Evolutionary conservation across 2,113 vertebrate genomes (phyloP), one percentile per base, ranked within the genome.

Genomic region (Coracopsis vasa): DNA sequence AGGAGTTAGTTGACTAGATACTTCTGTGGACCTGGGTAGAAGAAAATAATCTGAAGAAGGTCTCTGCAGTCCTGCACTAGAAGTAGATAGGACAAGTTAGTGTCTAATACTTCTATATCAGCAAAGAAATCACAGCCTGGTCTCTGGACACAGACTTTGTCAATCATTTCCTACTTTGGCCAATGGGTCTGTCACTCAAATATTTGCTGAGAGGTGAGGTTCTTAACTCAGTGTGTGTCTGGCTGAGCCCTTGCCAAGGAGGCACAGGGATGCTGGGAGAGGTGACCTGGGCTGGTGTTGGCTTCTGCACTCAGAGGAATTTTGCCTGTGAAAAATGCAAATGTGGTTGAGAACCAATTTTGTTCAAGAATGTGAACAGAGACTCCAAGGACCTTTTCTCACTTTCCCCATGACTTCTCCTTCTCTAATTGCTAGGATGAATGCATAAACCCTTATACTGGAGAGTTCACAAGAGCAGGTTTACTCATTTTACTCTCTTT

Each of bases 381-480:
- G 75, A 92, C 54, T 95, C 86, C 48, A 61, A 96, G 91, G 91
- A 70, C 56, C 65, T 92, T 93, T 86, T 82, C 81, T 79, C 56
- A 15, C 73, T 90, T 82, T 92, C 65, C 31, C 69, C 7, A 17
- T 86, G 86, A 81, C 91, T 95, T 84, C 79, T 87, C 53, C 60
- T 90, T 42, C 95, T 89, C 83, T 95, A 96, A 96, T 92, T 96
- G 93, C 77, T 44, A 62, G 80, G 77, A 83, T 94, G 91, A 93
- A 92, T 94, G 91, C 77, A 54, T 67, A 95, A 95, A 86, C 75
- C 61, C 88, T 97, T 77, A 58, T 28, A 20, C 61, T 89, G 91
- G 88, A 95, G 77, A 81, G 89, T 75, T 94, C 91, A 89, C 24
- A 45, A 86, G 86, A 91, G 91, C 1, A 6, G 3, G 91, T 93